phyloP scores from a whole-genome alignment of 1,140 invertebrate species.

The Panagrolaimus sp. region DNA sequence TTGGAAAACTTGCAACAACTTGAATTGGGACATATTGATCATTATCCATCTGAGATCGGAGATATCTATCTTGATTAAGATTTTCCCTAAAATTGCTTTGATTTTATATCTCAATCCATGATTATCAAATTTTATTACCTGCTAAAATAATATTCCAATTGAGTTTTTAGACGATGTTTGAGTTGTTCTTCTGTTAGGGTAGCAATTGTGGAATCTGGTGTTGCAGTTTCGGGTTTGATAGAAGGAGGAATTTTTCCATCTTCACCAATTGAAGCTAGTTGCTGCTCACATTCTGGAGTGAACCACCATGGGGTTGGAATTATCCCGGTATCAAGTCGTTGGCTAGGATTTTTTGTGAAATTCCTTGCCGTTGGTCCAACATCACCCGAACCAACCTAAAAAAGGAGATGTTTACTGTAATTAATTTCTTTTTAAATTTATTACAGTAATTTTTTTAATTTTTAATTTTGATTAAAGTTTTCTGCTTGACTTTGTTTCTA shows the following conservation, averaged over 20 bases:
- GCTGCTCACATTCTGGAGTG: not conserved
- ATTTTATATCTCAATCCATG: slow-evolving; percentile 3
- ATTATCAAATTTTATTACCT: slow-evolving; percentile 28
- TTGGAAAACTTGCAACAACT: slow-evolving; percentile 84
- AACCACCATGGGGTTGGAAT: slow-evolving; percentile 9
- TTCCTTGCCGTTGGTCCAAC: not conserved
- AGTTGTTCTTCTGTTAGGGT: slow-evolving; percentile 37
- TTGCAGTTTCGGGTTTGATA: too few relatives aligned
- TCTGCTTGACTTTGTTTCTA: too few relatives aligned
- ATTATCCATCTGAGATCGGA: slow-evolving; percentile 87
- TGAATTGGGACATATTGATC: slow-evolving; percentile 89
- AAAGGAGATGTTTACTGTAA: not conserved
- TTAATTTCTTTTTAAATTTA: too few relatives aligned
- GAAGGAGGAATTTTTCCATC: slow-evolving; percentile 15
- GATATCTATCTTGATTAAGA: slow-evolving; percentile 80
- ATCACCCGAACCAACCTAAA: not conserved
- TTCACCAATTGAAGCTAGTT: not conserved
- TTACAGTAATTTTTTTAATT: too few relatives aligned
- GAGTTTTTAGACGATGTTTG: slow-evolving; percentile 42
- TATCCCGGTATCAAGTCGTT: not conserved
- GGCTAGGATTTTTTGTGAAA: not conserved
- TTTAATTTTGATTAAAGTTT: too few relatives aligned
- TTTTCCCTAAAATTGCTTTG: slow-evolving; percentile 71
- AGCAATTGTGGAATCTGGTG: too few relatives aligned
- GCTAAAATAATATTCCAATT: slow-evolving; percentile 59